phyloP scores from a whole-genome alignment of 1,140 invertebrate species.

The Zaprionus nigranus region DNA sequence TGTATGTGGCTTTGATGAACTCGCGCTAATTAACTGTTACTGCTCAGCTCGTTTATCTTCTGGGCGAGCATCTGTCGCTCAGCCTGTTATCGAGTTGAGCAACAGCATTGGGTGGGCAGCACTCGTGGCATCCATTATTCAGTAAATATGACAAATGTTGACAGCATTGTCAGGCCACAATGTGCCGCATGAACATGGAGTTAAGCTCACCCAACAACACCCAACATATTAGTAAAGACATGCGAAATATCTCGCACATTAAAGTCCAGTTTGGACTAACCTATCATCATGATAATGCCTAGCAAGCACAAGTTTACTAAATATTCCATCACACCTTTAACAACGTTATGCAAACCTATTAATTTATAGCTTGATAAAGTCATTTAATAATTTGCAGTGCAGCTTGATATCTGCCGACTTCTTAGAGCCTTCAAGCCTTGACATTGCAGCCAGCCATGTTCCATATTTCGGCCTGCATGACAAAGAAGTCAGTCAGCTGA shows the following conservation, averaged over 20 bases:
- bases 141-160: slow-evolving; percentile 62
- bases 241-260: too few relatives aligned
- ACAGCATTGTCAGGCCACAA: slow-evolving; percentile 33
- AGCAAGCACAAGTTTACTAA: background rate
- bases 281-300: background rate
- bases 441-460: slow-evolving; percentile 16
- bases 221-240: background rate
- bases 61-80: slow-evolving; percentile 37
- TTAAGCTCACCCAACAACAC: background rate
- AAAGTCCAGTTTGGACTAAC: too few relatives aligned
- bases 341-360: background rate
- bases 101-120: slow-evolving; percentile 28
- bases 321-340: background rate
- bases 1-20: slow-evolving; percentile 56
- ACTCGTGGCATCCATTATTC: slow-evolving; percentile 32
- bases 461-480: slow-evolving; percentile 27
- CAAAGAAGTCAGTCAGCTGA: slow-evolving; percentile 45
- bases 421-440: slow-evolving; percentile 8
- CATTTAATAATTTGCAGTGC: slow-evolving; percentile 4
- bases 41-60: slow-evolving; percentile 66
- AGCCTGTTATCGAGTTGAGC: slow-evolving; percentile 41
- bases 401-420: background rate
- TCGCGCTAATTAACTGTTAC: slow-evolving; percentile 75
- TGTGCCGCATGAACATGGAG: background rate
- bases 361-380: background rate